Conservation (phyloP, 2,888 invertebrate species). For the Erannis defoliaria region DNA sequence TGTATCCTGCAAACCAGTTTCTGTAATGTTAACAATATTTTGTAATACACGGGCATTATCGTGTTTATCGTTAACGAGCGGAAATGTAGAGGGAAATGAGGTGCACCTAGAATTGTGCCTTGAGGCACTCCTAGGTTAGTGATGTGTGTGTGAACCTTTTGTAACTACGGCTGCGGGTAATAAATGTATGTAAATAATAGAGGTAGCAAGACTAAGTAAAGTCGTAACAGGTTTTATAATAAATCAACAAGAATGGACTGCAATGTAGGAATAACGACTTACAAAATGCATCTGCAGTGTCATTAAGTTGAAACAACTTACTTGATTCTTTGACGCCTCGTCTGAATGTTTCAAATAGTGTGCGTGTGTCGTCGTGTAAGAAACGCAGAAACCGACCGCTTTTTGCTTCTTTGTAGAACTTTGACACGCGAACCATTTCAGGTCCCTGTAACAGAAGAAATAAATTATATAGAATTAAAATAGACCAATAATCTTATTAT, state of each 20-base stretch:
- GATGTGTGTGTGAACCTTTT: slow-evolving; percentile 58
- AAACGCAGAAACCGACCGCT: slow-evolving; percentile 94
- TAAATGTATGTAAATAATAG: slow-evolving; percentile 49
- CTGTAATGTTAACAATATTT: slow-evolving; percentile 70
- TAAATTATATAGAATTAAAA: neutral
- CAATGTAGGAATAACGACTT: slow-evolving; percentile 29
- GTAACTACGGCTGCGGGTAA: slow-evolving; percentile 49
- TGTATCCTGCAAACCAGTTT: slow-evolving; percentile 71
- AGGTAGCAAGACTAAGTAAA: slow-evolving; percentile 42
- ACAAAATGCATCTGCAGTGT: slow-evolving; percentile 21
- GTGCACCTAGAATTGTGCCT: slow-evolving; percentile 63
- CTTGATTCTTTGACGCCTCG: slow-evolving; percentile 97
- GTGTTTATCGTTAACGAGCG: slow-evolving; percentile 75
- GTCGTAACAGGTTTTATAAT: slow-evolving; percentile 45
- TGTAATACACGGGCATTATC: slow-evolving; percentile 75
- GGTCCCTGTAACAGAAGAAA: slow-evolving; percentile 88
- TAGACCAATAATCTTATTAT: neutral
- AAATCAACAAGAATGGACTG: slow-evolving; percentile 37
- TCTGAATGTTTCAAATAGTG: slow-evolving; percentile 96
- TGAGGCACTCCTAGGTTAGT: slow-evolving; percentile 62
- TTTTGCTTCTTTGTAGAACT: slow-evolving; percentile 96
- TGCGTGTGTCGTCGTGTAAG: slow-evolving; percentile 94
- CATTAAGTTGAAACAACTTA: slow-evolving; percentile 75
- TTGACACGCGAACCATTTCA: slow-evolving; percentile 95
- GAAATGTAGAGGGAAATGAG: slow-evolving; percentile 72